Percentiles rank a stretch among this genome's conserved stretches.
Conservation (phyloP, 30 jellyfish, hydroid and myxozoan species). For the Chironex yamaguchii region DNA sequence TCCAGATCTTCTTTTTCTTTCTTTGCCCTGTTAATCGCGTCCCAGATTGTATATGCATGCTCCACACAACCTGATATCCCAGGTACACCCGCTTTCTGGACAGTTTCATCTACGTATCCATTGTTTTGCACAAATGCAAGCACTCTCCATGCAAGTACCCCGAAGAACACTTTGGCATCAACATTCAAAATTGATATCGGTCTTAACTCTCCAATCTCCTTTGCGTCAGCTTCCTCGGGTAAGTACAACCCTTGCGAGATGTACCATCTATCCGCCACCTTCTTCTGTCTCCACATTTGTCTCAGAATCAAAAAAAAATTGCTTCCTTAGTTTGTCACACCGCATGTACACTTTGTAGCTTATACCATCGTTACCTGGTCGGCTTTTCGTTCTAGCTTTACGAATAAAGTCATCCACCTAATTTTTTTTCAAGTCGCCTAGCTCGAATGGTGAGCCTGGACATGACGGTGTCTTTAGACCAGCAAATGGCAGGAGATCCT, state of each 20-base stretch:
- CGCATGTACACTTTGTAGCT: conserved; percentile 7
- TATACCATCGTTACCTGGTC: conserved; percentile 7
- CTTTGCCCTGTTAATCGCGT: neutral
- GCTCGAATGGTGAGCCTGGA: conserved; percentile 18
- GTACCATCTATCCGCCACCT: neutral
- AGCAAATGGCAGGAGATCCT: neutral
- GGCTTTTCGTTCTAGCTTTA: conserved; percentile 20
- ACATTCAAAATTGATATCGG: conserved; percentile 1
- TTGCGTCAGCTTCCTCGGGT: conserved; percentile 3
- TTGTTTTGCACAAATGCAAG: neutral
- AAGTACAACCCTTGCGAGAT: neutral
- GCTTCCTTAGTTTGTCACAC: neutral
- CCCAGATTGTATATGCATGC: conserved; percentile 15
- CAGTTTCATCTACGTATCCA: neutral
- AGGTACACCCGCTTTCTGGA: conserved; percentile 21
- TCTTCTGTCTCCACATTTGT: conserved; percentile 12
- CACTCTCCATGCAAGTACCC: conserved; percentile 3
- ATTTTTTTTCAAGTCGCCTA: neutral
- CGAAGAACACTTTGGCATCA: neutral
- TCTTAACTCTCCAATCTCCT: conserved; percentile 15
- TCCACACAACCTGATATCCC: conserved; percentile 15
- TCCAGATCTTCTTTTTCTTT: neutral
- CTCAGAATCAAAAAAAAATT: neutral
- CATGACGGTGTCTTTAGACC: conserved; percentile 2
- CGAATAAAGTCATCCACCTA: neutral